A percentile compares a stretch with the other conserved stretches of the same genome.
phyloP scores from a whole-genome alignment of 2,888 invertebrate species.

The Dorcus parallelipipedus region DNA sequence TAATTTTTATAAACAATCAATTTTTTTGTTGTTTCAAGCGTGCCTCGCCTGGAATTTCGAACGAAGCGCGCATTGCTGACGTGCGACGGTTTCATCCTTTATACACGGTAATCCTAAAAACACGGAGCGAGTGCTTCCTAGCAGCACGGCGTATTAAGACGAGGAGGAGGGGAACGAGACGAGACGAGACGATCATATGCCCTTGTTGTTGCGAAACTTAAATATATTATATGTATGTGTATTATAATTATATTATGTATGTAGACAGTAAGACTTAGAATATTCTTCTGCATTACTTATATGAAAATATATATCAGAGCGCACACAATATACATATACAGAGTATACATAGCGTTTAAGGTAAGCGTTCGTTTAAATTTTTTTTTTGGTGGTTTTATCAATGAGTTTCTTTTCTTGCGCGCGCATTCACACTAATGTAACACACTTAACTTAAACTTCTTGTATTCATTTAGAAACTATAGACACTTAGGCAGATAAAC shows the following conservation, averaged over 20 bases:
- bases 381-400: conserved; percentile 6
- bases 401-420: no score
- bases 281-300: neutral
- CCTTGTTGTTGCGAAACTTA: neutral
- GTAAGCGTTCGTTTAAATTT: conserved; percentile 22
- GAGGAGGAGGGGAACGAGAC: no score
- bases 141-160: no score
- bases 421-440: no score
- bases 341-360: neutral
- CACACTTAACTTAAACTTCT: neutral
- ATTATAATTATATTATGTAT: neutral
- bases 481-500: conserved; percentile 28
- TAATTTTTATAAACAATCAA: conserved; percentile 18
- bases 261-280: neutral
- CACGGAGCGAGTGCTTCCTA: no score
- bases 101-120: no score
- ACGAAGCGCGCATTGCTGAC: no score
- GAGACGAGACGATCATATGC: no score
- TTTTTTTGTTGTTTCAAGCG: neutral
- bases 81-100: no score
- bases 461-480: conserved; percentile 12
- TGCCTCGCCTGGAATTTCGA: no score
- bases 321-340: conserved; percentile 16
- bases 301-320: conserved; percentile 11
- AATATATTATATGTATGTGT: neutral